phyloP scores from a whole-genome alignment of 2,888 invertebrate species.

The Ophion obscuratus region DNA sequence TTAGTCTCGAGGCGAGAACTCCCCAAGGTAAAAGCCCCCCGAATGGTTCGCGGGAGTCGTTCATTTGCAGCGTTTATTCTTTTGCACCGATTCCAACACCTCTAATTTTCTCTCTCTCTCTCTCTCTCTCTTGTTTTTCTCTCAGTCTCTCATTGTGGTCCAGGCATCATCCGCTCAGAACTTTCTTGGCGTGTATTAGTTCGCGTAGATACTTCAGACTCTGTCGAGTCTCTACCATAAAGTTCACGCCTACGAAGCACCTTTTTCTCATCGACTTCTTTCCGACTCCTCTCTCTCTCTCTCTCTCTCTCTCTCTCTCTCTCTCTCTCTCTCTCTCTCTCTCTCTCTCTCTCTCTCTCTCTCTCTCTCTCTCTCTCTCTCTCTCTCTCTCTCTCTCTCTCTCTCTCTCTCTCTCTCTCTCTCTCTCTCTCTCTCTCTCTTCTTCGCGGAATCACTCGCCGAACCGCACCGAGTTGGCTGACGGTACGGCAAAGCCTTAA shows the following conservation, averaged over 20 bases:
- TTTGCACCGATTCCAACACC: conserved; percentile 56
- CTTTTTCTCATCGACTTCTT: conserved; percentile 44
- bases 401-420: conserved; percentile 29
- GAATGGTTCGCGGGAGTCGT: conserved; percentile 54
- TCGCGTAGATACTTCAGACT: conserved; percentile 24
- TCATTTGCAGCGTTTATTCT: conserved; percentile 56
- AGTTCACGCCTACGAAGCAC: conserved; percentile 59
- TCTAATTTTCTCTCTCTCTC: conserved; percentile 23
- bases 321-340: conserved; percentile 27
- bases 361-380: conserved; percentile 13
- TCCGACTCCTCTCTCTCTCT: conserved; percentile 14
- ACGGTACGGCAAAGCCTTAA: conserved; percentile 16
- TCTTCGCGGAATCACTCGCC: conserved; percentile 60
- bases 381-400: conserved; percentile 34
- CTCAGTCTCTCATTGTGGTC: neutral
- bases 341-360: conserved; percentile 27
- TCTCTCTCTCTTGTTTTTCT: neutral
- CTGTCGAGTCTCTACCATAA: conserved; percentile 16
- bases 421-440: conserved; percentile 15
- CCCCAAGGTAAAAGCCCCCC: conserved; percentile 52
- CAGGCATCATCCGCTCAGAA: conserved; percentile 18
- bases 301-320: conserved; percentile 16
- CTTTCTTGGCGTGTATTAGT: conserved; percentile 24
- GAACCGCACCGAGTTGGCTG: conserved; percentile 31
- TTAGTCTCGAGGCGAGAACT: conserved; percentile 42